Percentiles rank a stretch among this genome's conserved stretches.
These are phyloP conservation scores for Acanthococcus lagerstroemiae DNA, from an alignment of 2,888 invertebrate genomes.

Conservation along the genomic window DNA sequence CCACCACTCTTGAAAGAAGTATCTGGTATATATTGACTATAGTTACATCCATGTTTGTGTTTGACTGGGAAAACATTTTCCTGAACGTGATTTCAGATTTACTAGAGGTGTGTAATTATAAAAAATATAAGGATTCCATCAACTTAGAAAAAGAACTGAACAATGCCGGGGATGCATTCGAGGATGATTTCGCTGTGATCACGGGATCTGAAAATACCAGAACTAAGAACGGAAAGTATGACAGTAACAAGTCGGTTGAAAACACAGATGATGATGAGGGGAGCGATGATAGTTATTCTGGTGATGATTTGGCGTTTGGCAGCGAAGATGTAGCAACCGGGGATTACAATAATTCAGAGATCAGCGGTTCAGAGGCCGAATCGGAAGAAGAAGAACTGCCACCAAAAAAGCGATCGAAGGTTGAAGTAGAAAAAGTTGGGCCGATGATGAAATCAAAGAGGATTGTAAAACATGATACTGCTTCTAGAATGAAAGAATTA, in stretches of 20 bases:
- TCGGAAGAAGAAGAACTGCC: neutral
- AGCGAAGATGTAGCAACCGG: conserved; percentile 30
- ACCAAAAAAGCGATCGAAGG: conserved; percentile 23
- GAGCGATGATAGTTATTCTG: conserved; percentile 35
- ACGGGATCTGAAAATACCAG: conserved; percentile 43
- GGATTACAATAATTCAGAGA: neutral
- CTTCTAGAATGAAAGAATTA: neutral
- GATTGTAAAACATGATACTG: neutral
- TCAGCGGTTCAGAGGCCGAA: neutral
- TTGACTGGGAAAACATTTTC: too few relatives aligned
- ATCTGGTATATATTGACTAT: too few relatives aligned
- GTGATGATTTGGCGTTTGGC: conserved; percentile 36
- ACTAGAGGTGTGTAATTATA: conserved; percentile 61
- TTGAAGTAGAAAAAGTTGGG: conserved; percentile 35
- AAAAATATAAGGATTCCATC: conserved; percentile 53
- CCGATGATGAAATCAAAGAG: neutral
- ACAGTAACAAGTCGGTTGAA: conserved; percentile 32
- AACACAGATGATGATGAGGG: conserved; percentile 36
- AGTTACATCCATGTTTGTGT: neutral
- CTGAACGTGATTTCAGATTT: conserved; percentile 37
- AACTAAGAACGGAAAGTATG: conserved; percentile 14
- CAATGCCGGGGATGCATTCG: conserved; percentile 44
- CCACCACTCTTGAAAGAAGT: too few relatives aligned
- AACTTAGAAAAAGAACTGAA: conserved; percentile 45
- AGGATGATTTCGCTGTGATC: conserved; percentile 55